phyloP scores from a whole-genome alignment of 2,113 vertebrate genomes.

The Phoxinus phoxinus region DNA sequence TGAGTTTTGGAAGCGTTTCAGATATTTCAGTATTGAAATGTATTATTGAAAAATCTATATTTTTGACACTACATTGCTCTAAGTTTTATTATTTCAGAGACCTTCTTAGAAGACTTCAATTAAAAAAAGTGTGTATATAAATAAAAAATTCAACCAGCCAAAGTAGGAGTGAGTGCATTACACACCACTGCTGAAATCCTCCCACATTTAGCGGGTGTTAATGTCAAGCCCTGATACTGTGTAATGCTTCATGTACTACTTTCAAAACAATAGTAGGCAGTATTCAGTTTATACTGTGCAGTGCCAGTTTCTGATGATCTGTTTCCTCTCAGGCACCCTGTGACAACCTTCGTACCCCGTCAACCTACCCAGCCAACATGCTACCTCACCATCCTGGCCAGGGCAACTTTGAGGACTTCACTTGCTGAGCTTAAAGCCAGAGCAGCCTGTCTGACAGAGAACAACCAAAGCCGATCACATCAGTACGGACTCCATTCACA shows the following conservation, averaged over 20 bases:
- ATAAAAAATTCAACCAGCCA: no score
- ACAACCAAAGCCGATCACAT: constrained; percentile 76
- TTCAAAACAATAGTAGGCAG: background rate
- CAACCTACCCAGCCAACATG: constrained; percentile 96
- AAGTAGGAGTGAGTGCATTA: no score
- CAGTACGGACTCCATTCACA: constrained; percentile 25
- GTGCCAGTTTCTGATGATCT: background rate
- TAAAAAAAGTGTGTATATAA: no score
- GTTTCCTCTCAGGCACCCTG: constrained; percentile 85
- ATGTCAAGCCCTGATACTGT: no score
- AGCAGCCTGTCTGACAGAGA: constrained; percentile 56
- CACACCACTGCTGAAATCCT: no score
- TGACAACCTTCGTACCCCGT: constrained; percentile 90
- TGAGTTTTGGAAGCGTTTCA: no score
- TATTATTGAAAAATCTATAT: no score
- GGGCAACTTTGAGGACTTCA: constrained; percentile 98
- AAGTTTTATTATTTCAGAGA: no score
- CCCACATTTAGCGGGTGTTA: no score
- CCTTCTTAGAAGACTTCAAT: no score
- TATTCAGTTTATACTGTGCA: background rate
- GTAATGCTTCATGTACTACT: background rate
- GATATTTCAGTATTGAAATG: no score
- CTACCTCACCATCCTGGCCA: constrained; percentile 98
- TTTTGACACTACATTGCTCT: no score
- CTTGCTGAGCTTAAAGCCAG: constrained; percentile 83